These are phyloP conservation scores for Macrotrachela quadricornifera DNA, from an alignment of 1,140 invertebrate genomes.

Conservation along the genomic window DNA sequence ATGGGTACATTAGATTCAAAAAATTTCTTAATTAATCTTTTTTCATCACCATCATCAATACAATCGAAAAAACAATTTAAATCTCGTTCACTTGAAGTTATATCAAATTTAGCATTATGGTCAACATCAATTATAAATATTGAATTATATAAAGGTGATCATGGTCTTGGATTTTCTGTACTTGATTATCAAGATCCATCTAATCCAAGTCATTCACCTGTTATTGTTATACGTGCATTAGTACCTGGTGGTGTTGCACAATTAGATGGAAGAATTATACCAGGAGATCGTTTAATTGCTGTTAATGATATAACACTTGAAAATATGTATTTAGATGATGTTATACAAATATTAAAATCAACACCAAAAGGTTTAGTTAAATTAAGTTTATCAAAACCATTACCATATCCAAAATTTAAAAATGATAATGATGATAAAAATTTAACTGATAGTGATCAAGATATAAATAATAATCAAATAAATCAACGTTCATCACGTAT, in stretches of 20 bases:
- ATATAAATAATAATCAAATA: background rate
- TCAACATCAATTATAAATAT: slow-evolving; percentile 84
- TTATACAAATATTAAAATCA: slow-evolving; percentile 59
- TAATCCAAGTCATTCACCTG: slow-evolving; percentile 66
- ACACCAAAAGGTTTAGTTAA: background rate
- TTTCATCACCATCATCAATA: too few relatives aligned
- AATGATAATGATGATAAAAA: background rate
- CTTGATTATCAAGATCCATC: slow-evolving; percentile 89
- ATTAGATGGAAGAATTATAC: slow-evolving; percentile 76
- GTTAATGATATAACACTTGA: slow-evolving; percentile 84
- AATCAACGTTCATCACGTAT: background rate
- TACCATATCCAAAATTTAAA: slow-evolving; percentile 2
- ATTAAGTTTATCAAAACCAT: slow-evolving; percentile 1
- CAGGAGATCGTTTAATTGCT: slow-evolving; percentile 81
- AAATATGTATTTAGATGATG: slow-evolving; percentile 80
- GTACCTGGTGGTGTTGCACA: slow-evolving; percentile 92
- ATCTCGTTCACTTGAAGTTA: slow-evolving; percentile 74
- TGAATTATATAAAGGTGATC: slow-evolving; percentile 78
- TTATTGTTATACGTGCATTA: slow-evolving; percentile 90
- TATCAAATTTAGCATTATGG: slow-evolving; percentile 97
- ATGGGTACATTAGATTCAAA: too few relatives aligned
- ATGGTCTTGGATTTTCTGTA: slow-evolving; percentile 92
- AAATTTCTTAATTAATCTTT: too few relatives aligned
- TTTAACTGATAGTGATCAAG: background rate
- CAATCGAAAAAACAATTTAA: slow-evolving; percentile 37